A percentile compares a stretch with the other conserved stretches of the same genome.
These are phyloP conservation scores for Aptenodytes forsteri DNA, from an alignment of 2,113 vertebrate genomes.

Conservation along the genomic window DNA sequence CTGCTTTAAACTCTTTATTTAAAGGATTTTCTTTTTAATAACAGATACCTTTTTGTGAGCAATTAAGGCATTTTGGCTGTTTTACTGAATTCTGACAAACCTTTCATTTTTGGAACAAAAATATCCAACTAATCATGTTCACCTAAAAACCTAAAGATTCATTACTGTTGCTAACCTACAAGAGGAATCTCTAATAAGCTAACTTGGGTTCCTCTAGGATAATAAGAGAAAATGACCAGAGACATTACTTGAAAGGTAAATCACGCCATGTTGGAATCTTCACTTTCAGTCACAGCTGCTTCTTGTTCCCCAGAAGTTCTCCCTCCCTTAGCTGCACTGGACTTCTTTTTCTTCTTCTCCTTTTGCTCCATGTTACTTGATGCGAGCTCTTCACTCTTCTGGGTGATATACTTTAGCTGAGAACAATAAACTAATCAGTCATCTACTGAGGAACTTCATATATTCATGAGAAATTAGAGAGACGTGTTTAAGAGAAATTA, in stretches of 20 bases:
- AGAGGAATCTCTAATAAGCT: background rate
- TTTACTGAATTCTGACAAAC: background rate
- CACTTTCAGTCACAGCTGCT: constrained; percentile 15
- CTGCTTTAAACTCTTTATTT: background rate
- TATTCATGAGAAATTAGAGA: background rate
- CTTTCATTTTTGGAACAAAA: background rate
- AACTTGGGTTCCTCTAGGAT: background rate
- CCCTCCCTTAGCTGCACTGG: background rate
- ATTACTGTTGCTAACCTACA: background rate
- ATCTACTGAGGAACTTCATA: background rate
- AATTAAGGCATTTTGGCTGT: background rate
- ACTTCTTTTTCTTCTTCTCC: constrained; percentile 67
- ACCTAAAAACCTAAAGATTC: background rate
- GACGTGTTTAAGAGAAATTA: background rate
- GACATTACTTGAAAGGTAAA: background rate
- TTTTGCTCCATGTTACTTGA: constrained; percentile 63
- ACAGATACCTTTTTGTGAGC: background rate
- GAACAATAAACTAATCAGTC: background rate
- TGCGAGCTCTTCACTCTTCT: constrained; percentile 64
- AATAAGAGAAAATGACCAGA: background rate
- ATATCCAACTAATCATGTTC: background rate
- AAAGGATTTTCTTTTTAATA: background rate
- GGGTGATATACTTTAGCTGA: constrained; percentile 63
- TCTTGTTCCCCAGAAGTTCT: constrained; percentile 13
- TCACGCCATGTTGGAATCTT: constrained; percentile 54